Conservation (phyloP, 2,888 invertebrate genomes). For the Scaptomyza flava region DNA sequence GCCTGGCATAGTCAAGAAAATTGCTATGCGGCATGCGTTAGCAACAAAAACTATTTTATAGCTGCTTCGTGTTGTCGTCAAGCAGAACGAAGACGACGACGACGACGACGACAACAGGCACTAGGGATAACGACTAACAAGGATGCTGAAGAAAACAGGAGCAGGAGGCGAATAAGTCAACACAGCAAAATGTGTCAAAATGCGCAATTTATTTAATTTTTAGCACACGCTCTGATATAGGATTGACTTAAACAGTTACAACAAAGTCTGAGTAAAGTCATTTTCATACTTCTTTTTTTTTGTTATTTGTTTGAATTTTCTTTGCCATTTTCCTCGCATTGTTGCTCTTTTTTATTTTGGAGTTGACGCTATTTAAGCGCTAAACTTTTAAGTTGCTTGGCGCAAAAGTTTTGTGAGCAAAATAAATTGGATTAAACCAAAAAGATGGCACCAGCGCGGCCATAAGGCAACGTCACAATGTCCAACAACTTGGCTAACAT, state of each 20-base stretch:
- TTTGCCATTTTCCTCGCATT: slow-evolving; percentile 7
- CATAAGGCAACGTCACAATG: slow-evolving; percentile 64
- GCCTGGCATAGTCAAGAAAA: slow-evolving; percentile 46
- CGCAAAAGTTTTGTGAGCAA: slow-evolving; percentile 68
- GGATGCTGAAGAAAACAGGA: slow-evolving; percentile 42
- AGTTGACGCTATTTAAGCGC: slow-evolving; percentile 74
- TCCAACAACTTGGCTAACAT: slow-evolving; percentile 67
- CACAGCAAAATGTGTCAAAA: slow-evolving; percentile 82
- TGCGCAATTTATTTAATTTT: slow-evolving; percentile 83
- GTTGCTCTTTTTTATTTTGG: slow-evolving; percentile 40
- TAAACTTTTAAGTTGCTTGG: slow-evolving; percentile 76
- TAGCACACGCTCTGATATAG: slow-evolving; percentile 62
- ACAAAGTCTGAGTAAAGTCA: slow-evolving; percentile 52
- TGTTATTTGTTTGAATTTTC: slow-evolving; percentile 43
- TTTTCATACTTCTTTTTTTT: slow-evolving; percentile 66
- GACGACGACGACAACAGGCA: slow-evolving; percentile 31
- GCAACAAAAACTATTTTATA: slow-evolving; percentile 77
- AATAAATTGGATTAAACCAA: slow-evolving; percentile 80
- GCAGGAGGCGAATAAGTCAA: slow-evolving; percentile 72
- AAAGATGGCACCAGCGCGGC: slow-evolving; percentile 75
- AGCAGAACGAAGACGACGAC: slow-evolving; percentile 20
- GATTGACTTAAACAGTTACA: slow-evolving; percentile 52
- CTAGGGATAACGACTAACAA: slow-evolving; percentile 59
- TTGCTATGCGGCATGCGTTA: slow-evolving; percentile 79
- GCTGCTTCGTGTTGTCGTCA: slow-evolving; percentile 78